Evolutionary conservation across 2,888 invertebrate genomes (phyloP), one percentile per base, ranked within the genome.

Genomic region (Phytoseiulus persimilis): DNA sequence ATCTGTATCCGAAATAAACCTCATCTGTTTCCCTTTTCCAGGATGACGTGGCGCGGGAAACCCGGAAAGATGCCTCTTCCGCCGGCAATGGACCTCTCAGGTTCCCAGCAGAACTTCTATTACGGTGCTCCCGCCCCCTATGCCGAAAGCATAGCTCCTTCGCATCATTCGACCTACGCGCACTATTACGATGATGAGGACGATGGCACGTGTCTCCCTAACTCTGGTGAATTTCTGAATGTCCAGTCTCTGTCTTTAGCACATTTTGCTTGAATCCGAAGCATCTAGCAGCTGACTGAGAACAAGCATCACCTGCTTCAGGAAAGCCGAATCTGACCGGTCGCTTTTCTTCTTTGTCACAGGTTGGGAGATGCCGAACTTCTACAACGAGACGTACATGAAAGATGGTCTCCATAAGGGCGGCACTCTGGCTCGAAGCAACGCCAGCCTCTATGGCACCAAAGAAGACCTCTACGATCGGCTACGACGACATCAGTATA

Each of bases 291-390:
- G 65, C 28, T 65, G 65, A 65, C 65, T 65, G 65, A 2, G 65
- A 65, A 65, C 18, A 18, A 65, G 14, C 28, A 65, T 65, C 28
- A 2, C 28, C 5, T 6, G 18, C 18, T 65, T 28, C 2, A 3
- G 1, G 18, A 23, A 65, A 65, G 2, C 9, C 65, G 14, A 14
- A 65, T 65, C 39, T 65, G 18, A 65, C 65, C 11, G 28, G 18
- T 1, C 5, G 18, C 14, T 65, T 65, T 11, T 46, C 46, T 46
- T 46, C 46, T 46, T 28, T 18, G 65, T 65, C 28, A 18, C 97
- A 92, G 97, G 97, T 89, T 97, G 97, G 97, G 97, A 97, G 93
- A 97, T 97, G 97, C 97, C 97, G 0, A 97, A 97, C 93, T 97
- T 97, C 93, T 97, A 97, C 93, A 97, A 97, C 93, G 97, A 97